Conservation (phyloP, 2,888 invertebrate genomes). For the Parthenolecanium corni region DNA sequence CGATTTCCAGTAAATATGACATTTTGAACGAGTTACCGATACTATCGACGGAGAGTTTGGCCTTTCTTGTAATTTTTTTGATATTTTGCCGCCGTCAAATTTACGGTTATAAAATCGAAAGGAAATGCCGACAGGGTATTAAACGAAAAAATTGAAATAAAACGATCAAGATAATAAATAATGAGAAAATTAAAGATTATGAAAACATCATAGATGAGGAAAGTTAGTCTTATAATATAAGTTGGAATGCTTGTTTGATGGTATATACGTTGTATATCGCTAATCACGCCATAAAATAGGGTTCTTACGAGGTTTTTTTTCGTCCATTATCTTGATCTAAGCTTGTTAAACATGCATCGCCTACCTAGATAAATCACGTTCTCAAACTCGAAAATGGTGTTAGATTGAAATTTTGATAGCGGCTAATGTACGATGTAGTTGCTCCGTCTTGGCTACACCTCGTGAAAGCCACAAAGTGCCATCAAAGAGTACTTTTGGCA, state of each 20-base stretch:
- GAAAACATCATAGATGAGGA: constrained; percentile 9
- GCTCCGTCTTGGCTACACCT: not conserved
- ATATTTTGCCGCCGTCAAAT: too few species aligned
- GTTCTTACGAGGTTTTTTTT: not conserved
- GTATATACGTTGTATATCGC: not conserved
- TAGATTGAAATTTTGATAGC: constrained; percentile 23
- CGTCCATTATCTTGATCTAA: constrained; percentile 15
- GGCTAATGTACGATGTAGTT: constrained; percentile 22
- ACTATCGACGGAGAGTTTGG: too few species aligned
- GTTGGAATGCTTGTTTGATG: not conserved
- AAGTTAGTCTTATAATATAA: not conserved
- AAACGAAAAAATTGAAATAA: too few species aligned
- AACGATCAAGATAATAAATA: constrained; percentile 5
- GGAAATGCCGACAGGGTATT: too few species aligned
- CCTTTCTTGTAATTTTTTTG: too few species aligned
- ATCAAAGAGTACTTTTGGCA: not conserved
- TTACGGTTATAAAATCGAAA: too few species aligned
- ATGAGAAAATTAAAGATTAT: constrained; percentile 19
- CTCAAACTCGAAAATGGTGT: constrained; percentile 20
- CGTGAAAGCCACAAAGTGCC: not conserved
- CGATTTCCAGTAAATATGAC: too few species aligned
- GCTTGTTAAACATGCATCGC: constrained; percentile 25
- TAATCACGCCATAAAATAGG: constrained; percentile 18
- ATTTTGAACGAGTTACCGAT: too few species aligned
- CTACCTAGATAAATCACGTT: constrained; percentile 21